phyloP scores from a whole-genome alignment of 2,888 invertebrate species.

The Flabesymbios commensalis region DNA sequence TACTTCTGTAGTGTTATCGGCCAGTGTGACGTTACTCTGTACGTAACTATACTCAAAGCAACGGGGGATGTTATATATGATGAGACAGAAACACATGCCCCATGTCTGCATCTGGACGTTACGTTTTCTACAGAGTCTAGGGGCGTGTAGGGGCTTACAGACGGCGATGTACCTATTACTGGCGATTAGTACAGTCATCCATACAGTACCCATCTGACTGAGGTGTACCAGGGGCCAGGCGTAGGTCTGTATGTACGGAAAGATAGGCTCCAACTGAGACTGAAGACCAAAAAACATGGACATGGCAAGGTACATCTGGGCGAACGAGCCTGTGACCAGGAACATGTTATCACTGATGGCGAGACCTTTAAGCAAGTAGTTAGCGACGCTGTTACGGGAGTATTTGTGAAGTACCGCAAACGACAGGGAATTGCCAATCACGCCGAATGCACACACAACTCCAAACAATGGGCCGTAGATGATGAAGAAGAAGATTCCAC shows the following conservation, averaged over 20 bases:
- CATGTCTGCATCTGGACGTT: conserved; percentile 32
- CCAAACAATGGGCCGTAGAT: conserved; percentile 37
- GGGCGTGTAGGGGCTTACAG: conserved; percentile 35
- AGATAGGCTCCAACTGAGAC: conserved; percentile 28
- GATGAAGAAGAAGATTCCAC: conserved; percentile 38
- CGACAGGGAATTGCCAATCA: conserved; percentile 36
- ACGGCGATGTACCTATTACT: conserved; percentile 38
- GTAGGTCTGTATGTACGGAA: conserved; percentile 27
- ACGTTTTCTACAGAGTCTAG: conserved; percentile 29
- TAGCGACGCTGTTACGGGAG: conserved; percentile 30
- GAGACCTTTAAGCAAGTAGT: conserved; percentile 33
- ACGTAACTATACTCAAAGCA: conserved; percentile 35
- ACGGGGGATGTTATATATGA: conserved; percentile 36
- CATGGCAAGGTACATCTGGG: conserved; percentile 37
- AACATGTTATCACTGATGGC: conserved; percentile 36
- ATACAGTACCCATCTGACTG: conserved; percentile 35
- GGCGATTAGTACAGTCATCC: conserved; percentile 39
- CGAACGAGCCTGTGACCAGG: conserved; percentile 27
- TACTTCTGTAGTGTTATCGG: conserved; percentile 14
- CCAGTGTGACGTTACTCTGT: conserved; percentile 7
- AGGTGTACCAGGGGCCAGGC: conserved; percentile 35
- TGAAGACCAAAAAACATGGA: conserved; percentile 22
- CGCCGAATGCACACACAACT: conserved; percentile 33
- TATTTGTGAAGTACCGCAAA: conserved; percentile 35
- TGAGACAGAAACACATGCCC: conserved; percentile 17